A percentile compares a stretch with the other conserved stretches of the same genome.
phyloP scores from a whole-genome alignment of 2,888 invertebrate genomes.

The Hedya salicella region DNA sequence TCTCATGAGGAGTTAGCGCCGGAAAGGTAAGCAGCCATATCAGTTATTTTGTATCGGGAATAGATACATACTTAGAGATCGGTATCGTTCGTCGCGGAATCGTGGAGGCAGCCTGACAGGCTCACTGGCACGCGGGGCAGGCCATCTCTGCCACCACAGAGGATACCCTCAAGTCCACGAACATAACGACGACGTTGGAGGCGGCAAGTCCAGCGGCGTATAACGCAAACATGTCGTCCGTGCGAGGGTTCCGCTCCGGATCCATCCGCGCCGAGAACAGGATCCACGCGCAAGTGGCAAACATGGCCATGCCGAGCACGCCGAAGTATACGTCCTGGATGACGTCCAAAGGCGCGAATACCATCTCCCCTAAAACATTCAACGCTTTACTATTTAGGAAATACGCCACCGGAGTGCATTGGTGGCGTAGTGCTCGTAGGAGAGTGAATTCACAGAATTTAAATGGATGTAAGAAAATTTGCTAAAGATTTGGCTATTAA shows the following conservation, averaged over 20 bases:
- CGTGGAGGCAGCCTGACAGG: constrained; percentile 39
- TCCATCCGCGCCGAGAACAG: constrained; percentile 62
- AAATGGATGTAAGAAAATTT: too few species aligned
- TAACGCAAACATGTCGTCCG: constrained; percentile 66
- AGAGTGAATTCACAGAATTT: too few species aligned
- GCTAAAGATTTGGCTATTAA: too few species aligned
- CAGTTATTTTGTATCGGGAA: too few species aligned
- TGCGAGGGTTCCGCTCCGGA: constrained; percentile 59
- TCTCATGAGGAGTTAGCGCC: too few species aligned
- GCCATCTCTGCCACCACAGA: constrained; percentile 58
- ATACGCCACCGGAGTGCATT: neutral
- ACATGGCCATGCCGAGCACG: constrained; percentile 68
- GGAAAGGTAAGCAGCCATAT: too few species aligned
- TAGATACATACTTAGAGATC: too few species aligned
- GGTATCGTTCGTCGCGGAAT: too few species aligned
- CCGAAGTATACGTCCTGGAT: constrained; percentile 80
- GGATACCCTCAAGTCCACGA: constrained; percentile 74
- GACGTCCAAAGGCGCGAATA: constrained; percentile 76
- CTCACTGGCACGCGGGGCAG: constrained; percentile 64
- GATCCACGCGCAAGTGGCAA: constrained; percentile 68
- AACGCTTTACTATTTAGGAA: constrained; percentile 35
- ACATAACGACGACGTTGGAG: constrained; percentile 67
- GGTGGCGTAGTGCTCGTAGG: too few species aligned
- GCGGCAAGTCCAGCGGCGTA: constrained; percentile 63
- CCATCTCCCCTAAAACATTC: constrained; percentile 75